phyloP scores from a whole-genome alignment of 1,140 invertebrate species.

The Lepidostoma basale region DNA sequence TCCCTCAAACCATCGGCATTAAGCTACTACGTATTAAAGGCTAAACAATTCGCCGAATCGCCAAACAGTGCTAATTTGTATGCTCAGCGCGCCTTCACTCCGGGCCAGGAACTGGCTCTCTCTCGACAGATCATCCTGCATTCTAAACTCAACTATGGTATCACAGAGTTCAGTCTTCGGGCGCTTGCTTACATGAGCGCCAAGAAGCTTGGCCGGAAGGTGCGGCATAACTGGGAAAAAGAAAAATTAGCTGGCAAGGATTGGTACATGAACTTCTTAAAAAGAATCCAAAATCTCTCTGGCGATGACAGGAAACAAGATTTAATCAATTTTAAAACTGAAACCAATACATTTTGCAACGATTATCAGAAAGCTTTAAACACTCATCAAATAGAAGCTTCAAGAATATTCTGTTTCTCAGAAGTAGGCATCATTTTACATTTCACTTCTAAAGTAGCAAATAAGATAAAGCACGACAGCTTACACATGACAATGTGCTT shows the following conservation, averaged over 20 bases:
- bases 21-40: background rate
- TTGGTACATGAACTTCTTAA: conserved; percentile 2
- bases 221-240: background rate
- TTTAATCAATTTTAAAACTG: background rate
- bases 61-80: background rate
- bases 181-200: background rate
- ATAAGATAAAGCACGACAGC: too few relatives aligned
- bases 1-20: background rate
- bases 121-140: background rate
- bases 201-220: background rate
- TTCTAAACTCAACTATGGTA: background rate
- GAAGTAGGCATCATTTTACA: conserved; percentile 6
- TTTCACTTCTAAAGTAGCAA: too few relatives aligned
- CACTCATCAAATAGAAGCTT: background rate
- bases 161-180: background rate
- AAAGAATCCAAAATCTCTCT: background rate
- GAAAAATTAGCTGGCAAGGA: background rate
- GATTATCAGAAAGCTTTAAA: background rate
- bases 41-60: conserved; percentile 3
- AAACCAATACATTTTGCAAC: background rate
- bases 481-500: background rate
- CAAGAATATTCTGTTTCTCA: conserved; percentile 1
- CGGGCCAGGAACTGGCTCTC: background rate
- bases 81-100: background rate
- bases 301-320: background rate